Evolutionary conservation across 2,113 vertebrate genomes (phyloP).

Genomic region (Oncorhynchus clarkii): DNA sequence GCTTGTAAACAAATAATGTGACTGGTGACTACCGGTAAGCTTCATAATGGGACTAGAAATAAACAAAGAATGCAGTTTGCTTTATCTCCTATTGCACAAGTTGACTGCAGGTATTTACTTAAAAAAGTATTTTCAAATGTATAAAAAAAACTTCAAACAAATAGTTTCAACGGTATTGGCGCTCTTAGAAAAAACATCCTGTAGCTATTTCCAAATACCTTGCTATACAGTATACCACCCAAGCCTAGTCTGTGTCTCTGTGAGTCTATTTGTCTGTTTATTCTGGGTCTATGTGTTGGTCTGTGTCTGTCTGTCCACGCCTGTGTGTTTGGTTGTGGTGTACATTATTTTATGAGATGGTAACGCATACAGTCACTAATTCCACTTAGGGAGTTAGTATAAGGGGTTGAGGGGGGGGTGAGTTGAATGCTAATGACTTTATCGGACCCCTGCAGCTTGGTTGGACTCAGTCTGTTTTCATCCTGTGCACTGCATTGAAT

Average conservation of each 20-base stretch:
- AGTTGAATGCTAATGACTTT: slow-evolving; percentile 69
- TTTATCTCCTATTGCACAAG: no score
- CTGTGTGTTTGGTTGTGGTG: slow-evolving; percentile 22
- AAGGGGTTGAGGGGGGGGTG: slow-evolving; percentile 15
- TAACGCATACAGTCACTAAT: not conserved
- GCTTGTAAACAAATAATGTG: no score
- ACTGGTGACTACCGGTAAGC: no score
- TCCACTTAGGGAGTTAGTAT: slow-evolving; percentile 36
- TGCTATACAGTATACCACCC: no score
- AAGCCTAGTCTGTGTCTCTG: not conserved
- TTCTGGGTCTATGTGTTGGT: not conserved
- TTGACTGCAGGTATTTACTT: no score
- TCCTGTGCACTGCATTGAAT: slow-evolving; percentile 52
- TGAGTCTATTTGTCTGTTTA: not conserved
- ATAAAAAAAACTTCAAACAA: not conserved
- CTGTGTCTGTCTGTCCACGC: not conserved
- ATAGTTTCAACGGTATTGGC: no score
- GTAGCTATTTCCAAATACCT: no score
- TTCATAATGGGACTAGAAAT: no score
- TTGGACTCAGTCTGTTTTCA: slow-evolving; percentile 34
- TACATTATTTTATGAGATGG: slow-evolving; percentile 26
- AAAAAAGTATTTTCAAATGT: not conserved
- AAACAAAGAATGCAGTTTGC: no score
- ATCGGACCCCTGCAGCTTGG: slow-evolving; percentile 67
- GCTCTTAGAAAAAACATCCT: no score